Percentiles rank a stretch among this genome's conserved stretches.
These are phyloP conservation scores for Patiria pectinifera DNA, from an alignment of 53 echinoderm and acorn worm species.

Conservation along the genomic window DNA sequence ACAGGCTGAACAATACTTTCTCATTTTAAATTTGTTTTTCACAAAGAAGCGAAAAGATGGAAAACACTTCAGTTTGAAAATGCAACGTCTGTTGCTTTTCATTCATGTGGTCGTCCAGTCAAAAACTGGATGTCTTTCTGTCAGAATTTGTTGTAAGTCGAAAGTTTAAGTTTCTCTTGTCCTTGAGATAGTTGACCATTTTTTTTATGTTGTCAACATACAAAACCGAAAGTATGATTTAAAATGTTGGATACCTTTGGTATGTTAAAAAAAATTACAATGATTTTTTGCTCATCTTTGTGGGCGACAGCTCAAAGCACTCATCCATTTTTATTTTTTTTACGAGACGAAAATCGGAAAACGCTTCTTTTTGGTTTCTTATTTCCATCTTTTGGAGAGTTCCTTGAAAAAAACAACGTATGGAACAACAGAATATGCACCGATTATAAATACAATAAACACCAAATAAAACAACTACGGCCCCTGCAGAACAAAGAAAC, in stretches of 20 bases:
- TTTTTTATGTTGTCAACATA: background rate
- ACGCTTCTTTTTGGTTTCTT: background rate
- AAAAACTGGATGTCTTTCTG: background rate
- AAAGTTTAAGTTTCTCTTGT: background rate
- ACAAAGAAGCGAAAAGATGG: background rate
- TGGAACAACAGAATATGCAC: conserved; percentile 72
- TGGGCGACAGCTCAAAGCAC: conserved; percentile 1
- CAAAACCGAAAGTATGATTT: background rate
- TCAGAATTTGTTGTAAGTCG: background rate
- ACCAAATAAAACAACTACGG: conserved; percentile 39
- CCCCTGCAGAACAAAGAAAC: conserved; percentile 46
- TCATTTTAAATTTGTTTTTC: background rate
- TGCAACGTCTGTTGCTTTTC: background rate
- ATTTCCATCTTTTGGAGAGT: conserved; percentile 41
- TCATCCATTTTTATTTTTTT: background rate
- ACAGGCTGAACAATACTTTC: background rate
- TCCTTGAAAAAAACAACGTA: conserved; percentile 34
- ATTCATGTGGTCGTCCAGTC: background rate
- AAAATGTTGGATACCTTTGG: background rate
- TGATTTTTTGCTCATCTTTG: background rate
- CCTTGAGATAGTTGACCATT: background rate
- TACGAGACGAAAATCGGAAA: conserved; percentile 1
- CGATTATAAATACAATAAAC: conserved; percentile 48
- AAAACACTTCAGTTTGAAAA: background rate
- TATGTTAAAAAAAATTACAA: background rate